Evolutionary conservation across 2,113 vertebrate genomes (phyloP), one percentile per base, ranked within the genome.

Genomic region (Tringa solitaria): DNA sequence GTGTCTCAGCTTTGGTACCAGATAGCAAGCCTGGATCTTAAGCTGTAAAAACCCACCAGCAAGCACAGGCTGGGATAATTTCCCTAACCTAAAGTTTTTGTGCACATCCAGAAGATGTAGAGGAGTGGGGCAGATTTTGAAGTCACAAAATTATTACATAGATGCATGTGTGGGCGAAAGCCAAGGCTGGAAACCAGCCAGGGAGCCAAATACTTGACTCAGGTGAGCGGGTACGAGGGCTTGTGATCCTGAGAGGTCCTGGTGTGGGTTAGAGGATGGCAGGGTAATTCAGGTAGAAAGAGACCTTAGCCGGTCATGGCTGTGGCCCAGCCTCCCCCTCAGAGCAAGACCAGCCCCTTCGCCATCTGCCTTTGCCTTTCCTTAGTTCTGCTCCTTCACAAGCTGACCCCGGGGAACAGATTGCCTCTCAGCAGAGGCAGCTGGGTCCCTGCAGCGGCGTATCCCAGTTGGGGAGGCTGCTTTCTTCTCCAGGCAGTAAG

Each of bases 1-100:
- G 5, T 87, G 19, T 72, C 67, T 84, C 82, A 94, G 33, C 76
- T 97, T 92, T 95, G 59, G 80, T 45, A 91, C 59, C n/a, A 88
- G 53, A 86, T 51, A 45, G 20, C 8, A 79, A 60, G 53, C 75
- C n/a, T 68, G 35, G 46, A 76, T 64, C n/a, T 68, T 61, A 72
- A 50, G 67, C 12, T 28, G 19, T 33, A 56, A 79, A 88, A 85
- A 79, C 68, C 53, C 22, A 32, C 22, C 17, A 72, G 75, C 88
- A 85, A 64, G 37, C 21, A 60, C 5, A 33, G 9, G 5, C 39
- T 57, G 46, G 14, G 37, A 14, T 84, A 41, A 91, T 81, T 87
- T 57, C 16, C n/a, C 19, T 57, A 48, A 81, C 2, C 4, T 39
- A 60, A 78, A 82, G 37, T 39, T 84, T 87, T n/a, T 90, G 39